Evolutionary conservation across 2,888 invertebrate genomes (phyloP).

Genomic region (Tortrix viridana): DNA sequence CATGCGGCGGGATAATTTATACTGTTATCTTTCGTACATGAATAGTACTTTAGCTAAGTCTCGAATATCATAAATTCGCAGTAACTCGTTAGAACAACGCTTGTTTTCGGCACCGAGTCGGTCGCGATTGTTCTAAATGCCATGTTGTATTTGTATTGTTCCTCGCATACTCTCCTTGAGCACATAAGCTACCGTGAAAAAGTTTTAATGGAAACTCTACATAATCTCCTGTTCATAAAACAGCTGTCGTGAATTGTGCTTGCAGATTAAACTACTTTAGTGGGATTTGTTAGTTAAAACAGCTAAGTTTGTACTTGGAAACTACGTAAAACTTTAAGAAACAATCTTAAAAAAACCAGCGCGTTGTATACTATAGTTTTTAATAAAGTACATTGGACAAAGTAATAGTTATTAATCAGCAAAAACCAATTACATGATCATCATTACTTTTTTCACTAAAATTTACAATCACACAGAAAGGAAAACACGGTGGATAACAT

Average conservation of each 20-base stretch:
- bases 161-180: neutral
- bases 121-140: constrained; percentile 10
- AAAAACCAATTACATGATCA: too few relatives aligned
- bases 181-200: constrained; percentile 14
- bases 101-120: constrained; percentile 10
- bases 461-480: too few relatives aligned
- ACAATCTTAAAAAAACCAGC: too few relatives aligned
- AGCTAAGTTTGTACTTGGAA: neutral
- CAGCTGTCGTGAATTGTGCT: constrained; percentile 5
- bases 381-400: too few relatives aligned
- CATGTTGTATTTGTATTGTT: constrained; percentile 10
- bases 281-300: neutral
- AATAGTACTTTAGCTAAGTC: constrained; percentile 28
- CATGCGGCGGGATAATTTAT: constrained; percentile 37
- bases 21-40: constrained; percentile 37
- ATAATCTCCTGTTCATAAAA: neutral
- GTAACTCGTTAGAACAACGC: constrained; percentile 24
- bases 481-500: too few relatives aligned
- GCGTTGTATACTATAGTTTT: too few relatives aligned
- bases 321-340: too few relatives aligned
- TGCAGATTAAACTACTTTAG: neutral
- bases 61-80: constrained; percentile 26
- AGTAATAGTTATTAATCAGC: too few relatives aligned
- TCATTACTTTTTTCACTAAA: too few relatives aligned
- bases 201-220: constrained; percentile 24